A percentile compares a stretch with the other conserved stretches of the same genome.
Conservation (phyloP, 2,113 vertebrate genomes). For the Tursiops truncatus region DNA sequence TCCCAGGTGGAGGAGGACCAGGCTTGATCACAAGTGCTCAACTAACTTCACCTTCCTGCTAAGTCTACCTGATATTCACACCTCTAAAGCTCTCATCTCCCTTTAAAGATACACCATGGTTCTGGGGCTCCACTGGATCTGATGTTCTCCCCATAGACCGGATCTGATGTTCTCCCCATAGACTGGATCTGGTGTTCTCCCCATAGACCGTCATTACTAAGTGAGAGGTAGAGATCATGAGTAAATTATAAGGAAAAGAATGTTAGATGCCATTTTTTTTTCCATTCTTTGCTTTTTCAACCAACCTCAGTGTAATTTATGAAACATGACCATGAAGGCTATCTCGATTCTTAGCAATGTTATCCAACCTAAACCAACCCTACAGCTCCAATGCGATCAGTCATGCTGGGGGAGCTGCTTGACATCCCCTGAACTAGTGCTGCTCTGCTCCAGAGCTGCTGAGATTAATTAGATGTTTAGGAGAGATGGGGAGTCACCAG, state of each 20-base stretch:
- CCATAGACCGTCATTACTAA: neutral
- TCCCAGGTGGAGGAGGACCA: neutral
- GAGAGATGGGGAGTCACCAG: constrained; percentile 8
- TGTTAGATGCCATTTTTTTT: neutral
- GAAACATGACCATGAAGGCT: constrained; percentile 8
- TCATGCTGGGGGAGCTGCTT: neutral
- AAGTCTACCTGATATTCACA: neutral
- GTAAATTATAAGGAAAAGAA: neutral
- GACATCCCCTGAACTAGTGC: neutral
- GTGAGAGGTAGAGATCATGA: neutral
- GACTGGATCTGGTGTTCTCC: neutral
- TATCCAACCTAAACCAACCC: neutral
- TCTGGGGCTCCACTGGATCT: neutral
- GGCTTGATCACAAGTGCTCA: neutral
- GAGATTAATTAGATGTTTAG: constrained; percentile 58
- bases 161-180: no score
- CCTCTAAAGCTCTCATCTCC: neutral
- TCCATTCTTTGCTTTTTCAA: constrained; percentile 38
- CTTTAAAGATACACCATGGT: neutral
- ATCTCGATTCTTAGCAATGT: constrained; percentile 32
- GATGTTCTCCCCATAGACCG: no score
- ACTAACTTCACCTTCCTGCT: neutral
- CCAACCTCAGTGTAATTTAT: neutral
- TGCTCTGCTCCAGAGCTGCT: constrained; percentile 20
- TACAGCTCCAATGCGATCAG: neutral